Percentiles rank a stretch among this genome's conserved stretches.
Conservation (phyloP, 1,140 invertebrate species). For the Armadillidium nasatum region DNA sequence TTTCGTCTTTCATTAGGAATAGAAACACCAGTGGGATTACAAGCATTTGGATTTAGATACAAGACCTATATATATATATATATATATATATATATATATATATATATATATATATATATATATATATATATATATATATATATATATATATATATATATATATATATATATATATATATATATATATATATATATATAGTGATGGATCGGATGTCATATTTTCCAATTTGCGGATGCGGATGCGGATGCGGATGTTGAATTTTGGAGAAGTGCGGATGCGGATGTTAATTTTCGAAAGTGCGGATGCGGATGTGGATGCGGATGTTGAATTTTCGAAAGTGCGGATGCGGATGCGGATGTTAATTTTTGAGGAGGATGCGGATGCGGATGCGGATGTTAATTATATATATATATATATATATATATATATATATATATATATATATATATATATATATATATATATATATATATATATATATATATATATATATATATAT, state of each 20-base stretch:
- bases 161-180: not conserved
- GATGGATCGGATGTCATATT: too few species aligned
- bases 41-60: constrained; percentile 60
- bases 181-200: too few species aligned
- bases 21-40: constrained; percentile 67
- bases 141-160: not conserved
- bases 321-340: too few species aligned
- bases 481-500: not conserved
- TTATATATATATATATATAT: not conserved
- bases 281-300: too few species aligned
- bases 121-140: too few species aligned
- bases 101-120: not conserved
- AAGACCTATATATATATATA: constrained; percentile 50
- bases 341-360: too few species aligned
- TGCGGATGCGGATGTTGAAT: too few species aligned
- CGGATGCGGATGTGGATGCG: too few species aligned
- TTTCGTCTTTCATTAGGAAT: constrained; percentile 61
- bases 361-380: too few species aligned
- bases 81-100: not conserved
- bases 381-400: too few species aligned
- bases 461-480: not conserved
- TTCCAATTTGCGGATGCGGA: too few species aligned
- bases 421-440: not conserved
- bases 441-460: not conserved
- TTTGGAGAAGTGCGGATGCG: too few species aligned